A percentile compares a stretch with the other conserved stretches of the same genome.
These are phyloP conservation scores for Tenebrosternarchus preto DNA, from an alignment of 2,113 vertebrate species.

Conservation along the genomic window DNA sequence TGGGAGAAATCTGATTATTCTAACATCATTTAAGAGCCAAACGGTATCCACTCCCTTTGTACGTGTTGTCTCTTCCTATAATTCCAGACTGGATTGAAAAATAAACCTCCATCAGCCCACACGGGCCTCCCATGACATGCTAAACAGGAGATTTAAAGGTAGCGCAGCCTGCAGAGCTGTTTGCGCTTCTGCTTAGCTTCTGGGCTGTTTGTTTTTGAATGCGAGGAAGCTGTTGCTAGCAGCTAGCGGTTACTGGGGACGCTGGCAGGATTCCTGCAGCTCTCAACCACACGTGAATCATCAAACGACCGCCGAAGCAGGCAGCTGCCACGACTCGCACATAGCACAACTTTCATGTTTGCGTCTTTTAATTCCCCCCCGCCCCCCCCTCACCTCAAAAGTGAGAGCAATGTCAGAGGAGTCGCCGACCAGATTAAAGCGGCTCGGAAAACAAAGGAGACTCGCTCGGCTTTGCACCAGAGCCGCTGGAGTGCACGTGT, in stretches of 20 bases:
- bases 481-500: constrained; percentile 1
- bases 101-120: constrained; percentile 17
- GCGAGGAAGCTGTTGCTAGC: constrained; percentile 11
- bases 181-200: constrained; percentile 1
- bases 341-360: background rate
- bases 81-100: constrained; percentile 8
- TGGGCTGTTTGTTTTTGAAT: constrained; percentile 11
- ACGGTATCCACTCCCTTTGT: background rate
- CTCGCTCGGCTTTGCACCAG: background rate
- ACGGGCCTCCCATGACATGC: background rate
- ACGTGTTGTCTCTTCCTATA: background rate
- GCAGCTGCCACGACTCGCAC: constrained; percentile 13
- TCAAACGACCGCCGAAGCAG: background rate
- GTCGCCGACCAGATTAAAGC: constrained; percentile 26
- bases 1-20: background rate
- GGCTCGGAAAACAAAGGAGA: constrained; percentile 13
- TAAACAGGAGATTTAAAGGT: constrained; percentile 4
- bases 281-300: constrained; percentile 26
- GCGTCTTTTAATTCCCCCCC: background rate
- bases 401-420: background rate
- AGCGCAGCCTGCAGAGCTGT: background rate
- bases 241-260: background rate
- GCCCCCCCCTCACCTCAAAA: background rate
- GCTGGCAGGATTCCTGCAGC: constrained; percentile 4
- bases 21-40: background rate